Evolutionary conservation across 2,888 invertebrate genomes (phyloP).

Genomic region (Mycogona germanica): DNA sequence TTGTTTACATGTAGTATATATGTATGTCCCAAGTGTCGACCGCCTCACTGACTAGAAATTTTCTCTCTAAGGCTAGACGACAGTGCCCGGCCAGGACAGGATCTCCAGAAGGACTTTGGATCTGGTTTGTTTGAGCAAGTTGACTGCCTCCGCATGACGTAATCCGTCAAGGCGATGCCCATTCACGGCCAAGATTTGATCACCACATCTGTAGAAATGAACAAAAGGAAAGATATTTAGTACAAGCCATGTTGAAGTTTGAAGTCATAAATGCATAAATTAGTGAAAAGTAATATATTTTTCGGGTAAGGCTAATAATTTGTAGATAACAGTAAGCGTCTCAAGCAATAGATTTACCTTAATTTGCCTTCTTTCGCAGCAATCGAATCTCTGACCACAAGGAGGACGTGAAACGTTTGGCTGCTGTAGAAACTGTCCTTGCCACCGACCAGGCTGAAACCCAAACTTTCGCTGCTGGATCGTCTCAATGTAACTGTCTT

Average conservation of each 20-base stretch:
- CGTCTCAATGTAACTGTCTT: slow-evolving; percentile 35
- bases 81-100: slow-evolving; percentile 39
- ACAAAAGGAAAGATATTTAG: slow-evolving; percentile 4
- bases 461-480: slow-evolving; percentile 34
- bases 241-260: too few relatives aligned
- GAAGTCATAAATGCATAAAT: background rate
- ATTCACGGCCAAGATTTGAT: slow-evolving; percentile 38
- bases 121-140: slow-evolving; percentile 36
- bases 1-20: too few relatives aligned
- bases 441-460: slow-evolving; percentile 40
- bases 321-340: background rate
- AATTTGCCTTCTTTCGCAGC: slow-evolving; percentile 33
- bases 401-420: slow-evolving; percentile 38
- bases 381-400: slow-evolving; percentile 37
- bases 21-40: too few relatives aligned
- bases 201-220: slow-evolving; percentile 39
- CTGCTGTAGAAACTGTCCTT: slow-evolving; percentile 34
- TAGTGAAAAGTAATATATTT: slow-evolving; percentile 7
- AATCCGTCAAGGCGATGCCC: slow-evolving; percentile 34
- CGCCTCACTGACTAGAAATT: too few relatives aligned
- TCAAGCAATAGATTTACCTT: slow-evolving; percentile 21
- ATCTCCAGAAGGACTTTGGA: slow-evolving; percentile 34
- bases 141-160: slow-evolving; percentile 36
- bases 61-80: slow-evolving; percentile 26
- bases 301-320: too few relatives aligned